These are phyloP conservation scores for Heterocephalus glaber DNA, from an alignment of 2,113 vertebrate species.

Conservation along the genomic window DNA sequence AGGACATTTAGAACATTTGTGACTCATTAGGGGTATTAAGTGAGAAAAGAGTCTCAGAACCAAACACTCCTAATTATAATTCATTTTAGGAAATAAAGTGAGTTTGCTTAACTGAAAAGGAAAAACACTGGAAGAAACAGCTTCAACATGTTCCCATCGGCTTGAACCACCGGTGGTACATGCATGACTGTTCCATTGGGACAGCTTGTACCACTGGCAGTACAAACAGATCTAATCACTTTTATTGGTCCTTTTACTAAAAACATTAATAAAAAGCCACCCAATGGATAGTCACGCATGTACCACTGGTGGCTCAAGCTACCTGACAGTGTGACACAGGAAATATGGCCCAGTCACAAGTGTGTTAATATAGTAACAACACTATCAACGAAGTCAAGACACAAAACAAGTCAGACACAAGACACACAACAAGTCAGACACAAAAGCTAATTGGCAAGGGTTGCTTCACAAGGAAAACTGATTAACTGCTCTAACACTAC, in stretches of 20 bases:
- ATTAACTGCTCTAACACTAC: not conserved
- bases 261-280: not conserved
- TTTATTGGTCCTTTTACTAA: not conserved
- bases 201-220: not conserved
- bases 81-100: constrained; percentile 62
- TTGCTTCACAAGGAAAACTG: constrained; percentile 42
- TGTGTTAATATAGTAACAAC: not conserved
- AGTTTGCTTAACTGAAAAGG: constrained; percentile 49
- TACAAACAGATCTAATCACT: not conserved
- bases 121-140: constrained; percentile 50
- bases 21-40: constrained; percentile 71
- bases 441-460: not conserved
- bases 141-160: not conserved
- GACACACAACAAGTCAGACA: constrained; percentile 53
- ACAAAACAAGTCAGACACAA: constrained; percentile 54
- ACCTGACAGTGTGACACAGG: not conserved
- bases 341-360: not conserved
- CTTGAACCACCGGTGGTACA: not conserved
- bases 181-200: not conserved
- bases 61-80: constrained; percentile 61
- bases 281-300: not conserved
- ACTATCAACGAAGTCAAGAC: constrained; percentile 46
- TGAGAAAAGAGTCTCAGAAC: constrained; percentile 64
- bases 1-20: constrained; percentile 69
- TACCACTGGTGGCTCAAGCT: not conserved